Conservation (phyloP, 2,888 invertebrate species). For the Herminia tarsipennalis region DNA sequence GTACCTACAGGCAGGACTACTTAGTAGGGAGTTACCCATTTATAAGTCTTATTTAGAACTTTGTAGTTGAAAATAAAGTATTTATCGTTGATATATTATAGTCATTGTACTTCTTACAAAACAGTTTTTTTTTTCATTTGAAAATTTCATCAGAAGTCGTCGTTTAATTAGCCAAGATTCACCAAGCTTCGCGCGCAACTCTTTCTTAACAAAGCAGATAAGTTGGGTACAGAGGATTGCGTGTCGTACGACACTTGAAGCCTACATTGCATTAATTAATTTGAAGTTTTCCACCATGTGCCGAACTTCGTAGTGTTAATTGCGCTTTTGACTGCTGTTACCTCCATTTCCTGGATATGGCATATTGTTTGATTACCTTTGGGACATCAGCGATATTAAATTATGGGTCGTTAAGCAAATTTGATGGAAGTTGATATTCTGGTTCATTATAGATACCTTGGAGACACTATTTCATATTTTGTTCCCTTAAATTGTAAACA, state of each 20-base stretch:
- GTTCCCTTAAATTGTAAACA: too few species aligned
- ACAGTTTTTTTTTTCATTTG: too few species aligned
- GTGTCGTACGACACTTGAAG: constrained; percentile 64
- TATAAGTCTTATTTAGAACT: too few species aligned
- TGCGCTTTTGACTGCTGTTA: constrained; percentile 62
- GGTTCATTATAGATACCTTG: constrained; percentile 28
- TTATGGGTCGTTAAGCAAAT: constrained; percentile 36
- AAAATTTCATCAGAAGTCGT: too few species aligned
- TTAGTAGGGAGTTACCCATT: too few species aligned
- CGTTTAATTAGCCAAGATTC: too few species aligned
- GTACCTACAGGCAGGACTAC: too few species aligned
- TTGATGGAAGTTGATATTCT: constrained; percentile 35
- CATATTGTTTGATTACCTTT: constrained; percentile 46
- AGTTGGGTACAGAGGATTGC: constrained; percentile 45
- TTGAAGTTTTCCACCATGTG: constrained; percentile 61
- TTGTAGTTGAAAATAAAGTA: too few species aligned
- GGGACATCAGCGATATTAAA: constrained; percentile 32
- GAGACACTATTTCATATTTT: constrained; percentile 10
- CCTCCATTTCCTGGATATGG: constrained; percentile 40
- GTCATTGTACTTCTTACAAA: too few species aligned
- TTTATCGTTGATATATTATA: too few species aligned
- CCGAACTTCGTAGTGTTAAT: constrained; percentile 68
- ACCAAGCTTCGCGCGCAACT: neutral
- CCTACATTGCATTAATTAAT: constrained; percentile 69
- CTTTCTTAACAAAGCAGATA: neutral